Base-by-base conservation (phyloP, 2,888 invertebrate genomes). In the Acanthococcus lagerstroemiae region DNA sequence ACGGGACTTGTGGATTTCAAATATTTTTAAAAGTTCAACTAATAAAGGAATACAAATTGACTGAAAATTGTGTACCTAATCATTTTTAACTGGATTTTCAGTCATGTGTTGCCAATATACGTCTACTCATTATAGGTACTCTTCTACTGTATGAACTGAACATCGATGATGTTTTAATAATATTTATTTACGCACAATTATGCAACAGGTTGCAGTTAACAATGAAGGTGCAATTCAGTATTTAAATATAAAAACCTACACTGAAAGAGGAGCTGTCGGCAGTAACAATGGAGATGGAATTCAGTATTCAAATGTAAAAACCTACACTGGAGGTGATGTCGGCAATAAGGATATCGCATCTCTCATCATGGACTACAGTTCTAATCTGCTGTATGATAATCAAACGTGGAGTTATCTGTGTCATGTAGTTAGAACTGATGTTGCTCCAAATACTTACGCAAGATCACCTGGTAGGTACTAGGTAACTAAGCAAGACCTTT, bases 401-500 rank as follows among this genome's bases (percentile, higher is more conserved):
- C 77, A 75, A 2, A 78, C 81, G 45, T 87, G 86, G 86, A 73
- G 72, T 17, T 68, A 77, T n/a, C 72, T 72, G 2, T 77, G 77
- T 15, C 73, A 73, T 27, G 78, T 79, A 21, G 79, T 79, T 0
- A 76, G 73, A 12, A 86, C 88, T 0, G 86, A 90, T 71, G 78
- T 82, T 0, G 82, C 88, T 0, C 79, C 81, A 3, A 86, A 85
- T 69, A 87, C 88, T 0, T 84, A 81, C 73, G 84, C 84, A 70
- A 78, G 90, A 72, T 83, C 85, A 2, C 89, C 89, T 72, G 86
- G 88, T 83, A 74, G 74, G 37, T 12, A 37, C 12, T 37, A 1
- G 3, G n/a, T 3, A 37, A 37, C n/a, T 37, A 37, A 37, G 37
- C 2, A 37, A 37, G 37, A 3, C 1, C n/a, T n/a, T n/a, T n/a